These are phyloP conservation scores for Hirundo rustica DNA, from an alignment of 2,797 vertebrate genomes.

Conservation along the genomic window DNA sequence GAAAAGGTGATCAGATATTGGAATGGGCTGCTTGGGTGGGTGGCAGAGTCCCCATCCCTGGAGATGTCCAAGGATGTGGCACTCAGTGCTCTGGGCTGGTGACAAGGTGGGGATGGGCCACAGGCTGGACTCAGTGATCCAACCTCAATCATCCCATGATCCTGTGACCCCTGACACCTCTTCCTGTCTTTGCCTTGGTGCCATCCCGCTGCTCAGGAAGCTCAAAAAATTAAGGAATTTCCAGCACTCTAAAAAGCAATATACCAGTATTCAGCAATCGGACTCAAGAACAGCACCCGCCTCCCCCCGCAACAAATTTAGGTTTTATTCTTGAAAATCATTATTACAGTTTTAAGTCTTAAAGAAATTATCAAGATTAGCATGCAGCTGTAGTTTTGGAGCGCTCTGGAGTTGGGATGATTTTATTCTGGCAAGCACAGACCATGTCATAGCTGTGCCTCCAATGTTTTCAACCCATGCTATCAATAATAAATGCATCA, in stretches of 20 bases:
- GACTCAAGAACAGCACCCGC: not conserved
- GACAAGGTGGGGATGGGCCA: not conserved
- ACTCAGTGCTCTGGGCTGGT: not conserved
- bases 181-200: not conserved
- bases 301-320: rapidly evolving
- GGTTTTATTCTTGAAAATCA: not conserved
- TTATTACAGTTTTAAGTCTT: not conserved
- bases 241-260: not conserved
- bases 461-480: not conserved
- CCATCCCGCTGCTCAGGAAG: not conserved
- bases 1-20: not conserved
- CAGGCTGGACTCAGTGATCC: rapidly evolving
- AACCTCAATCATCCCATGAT: not conserved
- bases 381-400: not conserved
- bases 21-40: not conserved
- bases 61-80: not conserved
- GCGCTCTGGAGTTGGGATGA: not conserved
- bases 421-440: not conserved
- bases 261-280: not conserved
- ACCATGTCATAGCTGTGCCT: not conserved
- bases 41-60: not conserved
- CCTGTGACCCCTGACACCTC: not conserved
- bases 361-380: not conserved
- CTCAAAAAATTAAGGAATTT: not conserved
- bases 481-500: not conserved